Conservation (phyloP, 2,797 vertebrate genomes). For the Phrynocephalus guinanensis region DNA sequence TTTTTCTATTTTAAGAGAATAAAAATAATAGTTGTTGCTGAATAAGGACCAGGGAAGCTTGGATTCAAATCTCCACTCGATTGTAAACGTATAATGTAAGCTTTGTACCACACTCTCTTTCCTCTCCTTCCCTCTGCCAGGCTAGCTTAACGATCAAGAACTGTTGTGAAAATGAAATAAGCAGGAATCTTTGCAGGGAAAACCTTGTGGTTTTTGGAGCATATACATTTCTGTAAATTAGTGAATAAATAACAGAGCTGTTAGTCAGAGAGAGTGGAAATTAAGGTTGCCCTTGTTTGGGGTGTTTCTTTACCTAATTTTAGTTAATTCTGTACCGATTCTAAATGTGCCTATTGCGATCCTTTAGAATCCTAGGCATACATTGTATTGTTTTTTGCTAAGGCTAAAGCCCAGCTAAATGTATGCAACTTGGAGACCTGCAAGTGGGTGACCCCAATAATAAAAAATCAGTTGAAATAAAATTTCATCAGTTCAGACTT, state of each 20-base stretch:
- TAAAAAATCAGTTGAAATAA: not conserved
- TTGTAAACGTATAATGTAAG: not conserved
- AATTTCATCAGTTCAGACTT: not conserved
- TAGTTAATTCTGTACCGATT: not conserved
- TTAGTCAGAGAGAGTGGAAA: not conserved
- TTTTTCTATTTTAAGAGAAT: not conserved
- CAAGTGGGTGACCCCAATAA: not conserved
- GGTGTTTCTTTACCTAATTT: not conserved
- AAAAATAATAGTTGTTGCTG: not conserved
- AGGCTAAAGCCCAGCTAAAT: not conserved
- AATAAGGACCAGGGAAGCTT: not conserved
- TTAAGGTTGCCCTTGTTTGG: not conserved
- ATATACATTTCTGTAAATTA: constrained; percentile 1
- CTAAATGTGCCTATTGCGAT: not conserved
- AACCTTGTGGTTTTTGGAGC: not conserved
- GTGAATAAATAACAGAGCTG: not conserved
- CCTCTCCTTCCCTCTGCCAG: not conserved
- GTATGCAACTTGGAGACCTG: not conserved
- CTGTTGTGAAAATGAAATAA: not conserved
- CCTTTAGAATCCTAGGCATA: not conserved
- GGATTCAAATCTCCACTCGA: not conserved
- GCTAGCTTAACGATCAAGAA: not conserved
- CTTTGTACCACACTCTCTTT: not conserved
- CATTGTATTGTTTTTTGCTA: not conserved
- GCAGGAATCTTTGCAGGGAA: not conserved